phyloP scores from a whole-genome alignment of 2,888 invertebrate genomes.

The Drosophila nr. medialis region DNA sequence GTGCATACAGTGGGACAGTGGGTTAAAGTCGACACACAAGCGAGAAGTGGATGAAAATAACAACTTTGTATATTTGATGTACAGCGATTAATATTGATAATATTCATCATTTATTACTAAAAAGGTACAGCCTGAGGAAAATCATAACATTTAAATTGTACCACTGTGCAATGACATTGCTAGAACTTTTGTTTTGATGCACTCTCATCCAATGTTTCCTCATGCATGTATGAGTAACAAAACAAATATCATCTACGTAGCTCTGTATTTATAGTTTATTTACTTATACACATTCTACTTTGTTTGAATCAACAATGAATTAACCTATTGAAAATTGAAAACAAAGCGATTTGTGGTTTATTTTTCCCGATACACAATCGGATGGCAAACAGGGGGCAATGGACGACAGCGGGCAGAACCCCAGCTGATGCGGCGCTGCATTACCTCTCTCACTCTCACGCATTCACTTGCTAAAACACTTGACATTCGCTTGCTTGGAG shows the following conservation, averaged over 20 bases:
- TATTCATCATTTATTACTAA: not conserved
- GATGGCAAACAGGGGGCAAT: slow-evolving; percentile 57
- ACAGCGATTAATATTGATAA: not conserved
- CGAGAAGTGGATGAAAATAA: slow-evolving; percentile 8
- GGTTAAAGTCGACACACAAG: not conserved
- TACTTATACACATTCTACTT: slow-evolving; percentile 24
- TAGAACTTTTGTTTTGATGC: slow-evolving; percentile 35
- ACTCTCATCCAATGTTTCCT: slow-evolving; percentile 38
- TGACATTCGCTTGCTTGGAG: slow-evolving; percentile 54
- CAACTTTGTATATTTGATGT: not conserved
- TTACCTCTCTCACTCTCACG: slow-evolving; percentile 18
- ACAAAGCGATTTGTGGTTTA: slow-evolving; percentile 35
- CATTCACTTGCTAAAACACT: slow-evolving; percentile 37
- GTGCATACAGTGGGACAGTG: slow-evolving; percentile 48
- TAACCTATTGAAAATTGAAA: slow-evolving; percentile 39
- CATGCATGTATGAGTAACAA: slow-evolving; percentile 24
- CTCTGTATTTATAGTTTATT: not conserved
- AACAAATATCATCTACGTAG: slow-evolving; percentile 20
- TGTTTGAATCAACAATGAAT: slow-evolving; percentile 53
- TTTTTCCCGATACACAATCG: slow-evolving; percentile 28
- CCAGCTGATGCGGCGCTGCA: slow-evolving; percentile 62
- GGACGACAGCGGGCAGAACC: slow-evolving; percentile 51
- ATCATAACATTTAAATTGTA: not conserved
- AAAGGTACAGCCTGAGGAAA: not conserved
- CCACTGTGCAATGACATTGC: slow-evolving; percentile 46